phyloP scores from a whole-genome alignment of 2,888 invertebrate genomes.

The Metallyticus violacea region DNA sequence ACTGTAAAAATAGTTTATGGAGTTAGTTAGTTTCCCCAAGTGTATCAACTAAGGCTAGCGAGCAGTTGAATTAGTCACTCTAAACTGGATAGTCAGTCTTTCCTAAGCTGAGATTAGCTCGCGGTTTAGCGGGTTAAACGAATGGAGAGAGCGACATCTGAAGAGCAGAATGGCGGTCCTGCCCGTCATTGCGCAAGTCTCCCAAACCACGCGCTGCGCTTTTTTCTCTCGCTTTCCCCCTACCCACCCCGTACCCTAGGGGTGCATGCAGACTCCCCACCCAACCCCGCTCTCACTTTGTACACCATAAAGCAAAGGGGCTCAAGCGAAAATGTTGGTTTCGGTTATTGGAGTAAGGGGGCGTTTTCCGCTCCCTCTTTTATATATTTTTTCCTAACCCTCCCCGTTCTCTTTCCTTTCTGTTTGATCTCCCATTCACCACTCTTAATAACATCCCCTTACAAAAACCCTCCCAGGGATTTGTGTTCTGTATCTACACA shows the following conservation, averaged over 20 bases:
- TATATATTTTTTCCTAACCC: background rate
- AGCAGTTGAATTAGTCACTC: too few relatives aligned
- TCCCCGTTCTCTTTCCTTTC: background rate
- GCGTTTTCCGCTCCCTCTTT: background rate
- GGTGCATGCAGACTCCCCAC: background rate
- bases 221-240: background rate
- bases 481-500: background rate
- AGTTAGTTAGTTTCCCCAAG: too few relatives aligned
- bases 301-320: background rate
- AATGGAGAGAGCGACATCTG: background rate
- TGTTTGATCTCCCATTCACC: constrained; percentile 10
- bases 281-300: background rate
- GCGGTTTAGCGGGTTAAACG: too few relatives aligned
- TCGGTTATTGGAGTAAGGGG: background rate
- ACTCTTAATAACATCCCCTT: constrained; percentile 8
- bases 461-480: background rate
- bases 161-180: background rate
- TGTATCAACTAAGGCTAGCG: too few relatives aligned
- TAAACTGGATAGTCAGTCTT: too few relatives aligned
- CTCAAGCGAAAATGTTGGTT: constrained; percentile 7
- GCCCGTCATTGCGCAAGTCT: background rate
- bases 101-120: too few relatives aligned
- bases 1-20: too few relatives aligned
- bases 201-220: background rate
- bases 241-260: background rate